These are phyloP conservation scores for Axea sp. DNA, from an alignment of 2,888 invertebrate species.

Conservation along the genomic window DNA sequence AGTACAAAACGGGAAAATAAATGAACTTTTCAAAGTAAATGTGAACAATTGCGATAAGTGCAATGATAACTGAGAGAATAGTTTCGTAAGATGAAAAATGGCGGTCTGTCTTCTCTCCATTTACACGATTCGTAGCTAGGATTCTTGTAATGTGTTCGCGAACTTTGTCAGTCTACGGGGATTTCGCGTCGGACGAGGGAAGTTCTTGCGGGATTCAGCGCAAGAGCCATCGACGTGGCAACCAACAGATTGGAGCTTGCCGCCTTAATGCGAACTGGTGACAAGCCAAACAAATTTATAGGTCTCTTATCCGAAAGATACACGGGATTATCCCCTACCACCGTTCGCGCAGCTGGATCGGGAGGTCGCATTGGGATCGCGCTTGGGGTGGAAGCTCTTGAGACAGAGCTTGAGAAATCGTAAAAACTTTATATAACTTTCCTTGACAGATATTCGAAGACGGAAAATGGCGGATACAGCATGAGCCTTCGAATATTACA, in stretches of 20 bases:
- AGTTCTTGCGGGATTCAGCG: constrained; percentile 60
- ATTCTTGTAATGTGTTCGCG: constrained; percentile 62
- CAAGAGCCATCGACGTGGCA: constrained; percentile 63
- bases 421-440: constrained; percentile 78
- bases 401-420: constrained; percentile 74
- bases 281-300: constrained; percentile 79
- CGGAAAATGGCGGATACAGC: constrained; percentile 41
- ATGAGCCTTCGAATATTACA: constrained; percentile 14
- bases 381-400: constrained; percentile 63
- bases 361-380: constrained; percentile 64
- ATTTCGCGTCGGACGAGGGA: constrained; percentile 62
- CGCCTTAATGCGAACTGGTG: constrained; percentile 68
- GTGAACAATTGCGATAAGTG: constrained; percentile 53
- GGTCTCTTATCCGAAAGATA: constrained; percentile 78
- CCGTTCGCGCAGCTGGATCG: constrained; percentile 65
- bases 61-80: constrained; percentile 51
- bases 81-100: constrained; percentile 51
- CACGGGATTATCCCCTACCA: constrained; percentile 75
- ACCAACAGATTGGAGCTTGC: constrained; percentile 65
- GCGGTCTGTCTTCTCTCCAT: constrained; percentile 57
- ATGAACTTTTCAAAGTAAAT: no score
- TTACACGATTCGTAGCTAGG: constrained; percentile 58
- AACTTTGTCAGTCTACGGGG: constrained; percentile 64
- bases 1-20: no score
- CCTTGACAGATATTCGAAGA: constrained; percentile 70